Conservation (phyloP, 2,888 invertebrate species). For the Pachycephus smyrnensis region DNA sequence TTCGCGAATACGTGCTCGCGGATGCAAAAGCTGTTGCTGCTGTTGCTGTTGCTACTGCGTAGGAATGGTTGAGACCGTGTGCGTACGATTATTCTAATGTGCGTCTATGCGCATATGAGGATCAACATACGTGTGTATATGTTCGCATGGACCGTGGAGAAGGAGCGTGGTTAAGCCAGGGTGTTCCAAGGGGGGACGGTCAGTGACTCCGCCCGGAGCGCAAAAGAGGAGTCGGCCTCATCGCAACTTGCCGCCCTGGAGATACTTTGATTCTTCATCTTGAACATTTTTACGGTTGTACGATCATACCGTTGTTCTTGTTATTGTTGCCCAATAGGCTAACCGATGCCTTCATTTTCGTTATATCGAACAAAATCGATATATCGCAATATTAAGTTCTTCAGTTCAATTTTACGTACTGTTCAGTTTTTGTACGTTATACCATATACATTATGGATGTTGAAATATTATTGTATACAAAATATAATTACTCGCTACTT, state of each 20-base stretch:
- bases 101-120: neutral
- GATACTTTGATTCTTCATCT: neutral
- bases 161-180: neutral
- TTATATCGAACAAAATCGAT: neutral
- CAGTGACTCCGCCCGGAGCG: conserved; percentile 9
- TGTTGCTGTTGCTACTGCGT: neutral
- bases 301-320: neutral
- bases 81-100: neutral
- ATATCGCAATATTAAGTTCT: neutral
- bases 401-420: neutral
- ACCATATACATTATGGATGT: neutral
- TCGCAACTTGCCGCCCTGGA: neutral
- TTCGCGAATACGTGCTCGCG: neutral
- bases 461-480: neutral
- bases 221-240: conserved; percentile 4
- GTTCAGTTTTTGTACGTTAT: neutral
- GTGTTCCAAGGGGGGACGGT: conserved; percentile 1
- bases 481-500: neutral
- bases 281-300: neutral
- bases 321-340: neutral
- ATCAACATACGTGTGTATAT: neutral
- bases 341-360: neutral
- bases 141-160: neutral
- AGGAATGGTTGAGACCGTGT: neutral
- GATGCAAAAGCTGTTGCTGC: neutral